Conservation (phyloP, 2,797 vertebrate genomes). For the Numenius phaeopus region DNA sequence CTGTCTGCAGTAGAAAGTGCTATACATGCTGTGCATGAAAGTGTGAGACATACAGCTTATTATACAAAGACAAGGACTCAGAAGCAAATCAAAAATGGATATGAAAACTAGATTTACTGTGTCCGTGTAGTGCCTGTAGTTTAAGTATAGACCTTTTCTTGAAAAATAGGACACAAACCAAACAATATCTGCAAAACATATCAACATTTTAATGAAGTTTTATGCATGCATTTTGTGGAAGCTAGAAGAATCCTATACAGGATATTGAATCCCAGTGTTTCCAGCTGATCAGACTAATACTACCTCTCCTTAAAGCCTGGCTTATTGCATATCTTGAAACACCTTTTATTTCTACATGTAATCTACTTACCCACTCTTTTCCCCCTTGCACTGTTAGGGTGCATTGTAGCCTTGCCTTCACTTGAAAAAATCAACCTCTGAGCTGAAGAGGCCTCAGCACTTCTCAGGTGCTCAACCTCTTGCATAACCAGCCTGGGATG, state of each 20-base stretch:
- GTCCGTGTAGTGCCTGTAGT: background rate
- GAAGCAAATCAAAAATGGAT: background rate
- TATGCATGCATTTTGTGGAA: background rate
- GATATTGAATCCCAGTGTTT: background rate
- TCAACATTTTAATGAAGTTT: background rate
- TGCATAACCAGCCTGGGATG: background rate
- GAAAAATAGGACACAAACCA: background rate
- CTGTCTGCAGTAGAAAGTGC: background rate
- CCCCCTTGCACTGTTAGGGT: background rate
- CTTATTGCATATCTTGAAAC: background rate
- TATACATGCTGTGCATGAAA: background rate
- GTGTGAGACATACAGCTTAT: background rate
- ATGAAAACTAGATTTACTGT: background rate
- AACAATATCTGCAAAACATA: background rate
- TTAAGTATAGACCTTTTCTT: background rate
- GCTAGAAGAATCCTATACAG: background rate
- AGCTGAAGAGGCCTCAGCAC: background rate
- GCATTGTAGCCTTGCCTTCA: background rate
- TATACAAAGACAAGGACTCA: background rate
- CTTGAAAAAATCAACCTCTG: background rate
- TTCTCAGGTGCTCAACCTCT: slow-evolving; percentile 13
- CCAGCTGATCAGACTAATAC: background rate
- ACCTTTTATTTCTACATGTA: background rate
- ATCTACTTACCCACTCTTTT: background rate
- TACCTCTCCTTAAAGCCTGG: background rate